A percentile compares a stretch with the other conserved stretches of the same genome.
Conservation (phyloP, 2,888 invertebrate genomes). For the Neocrepidodera transversa region DNA sequence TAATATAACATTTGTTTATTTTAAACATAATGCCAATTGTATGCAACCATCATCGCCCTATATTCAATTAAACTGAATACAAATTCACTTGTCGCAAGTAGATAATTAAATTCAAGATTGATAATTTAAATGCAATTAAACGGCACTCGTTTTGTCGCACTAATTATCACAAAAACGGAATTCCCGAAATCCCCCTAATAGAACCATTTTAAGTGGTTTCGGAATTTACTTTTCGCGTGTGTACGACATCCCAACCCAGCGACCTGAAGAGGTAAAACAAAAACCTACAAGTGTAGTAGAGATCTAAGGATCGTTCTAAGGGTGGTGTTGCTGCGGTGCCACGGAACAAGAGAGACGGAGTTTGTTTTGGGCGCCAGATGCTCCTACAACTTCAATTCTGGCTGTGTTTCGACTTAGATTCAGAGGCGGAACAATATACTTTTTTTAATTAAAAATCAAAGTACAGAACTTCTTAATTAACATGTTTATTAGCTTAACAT, state of each 20-base stretch:
- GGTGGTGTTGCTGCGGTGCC: constrained; percentile 3
- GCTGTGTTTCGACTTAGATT: neutral
- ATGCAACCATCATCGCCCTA: too few relatives aligned
- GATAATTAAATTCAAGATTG: constrained; percentile 5
- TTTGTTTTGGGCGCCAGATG: constrained; percentile 12
- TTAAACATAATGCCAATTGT: too few relatives aligned
- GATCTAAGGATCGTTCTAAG: constrained; percentile 1
- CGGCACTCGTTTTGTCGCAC: constrained; percentile 2
- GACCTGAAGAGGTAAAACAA: neutral
- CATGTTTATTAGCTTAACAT: too few relatives aligned
- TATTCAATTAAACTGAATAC: too few relatives aligned
- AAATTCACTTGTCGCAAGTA: too few relatives aligned
- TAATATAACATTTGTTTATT: too few relatives aligned
- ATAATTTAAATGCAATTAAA: constrained; percentile 2
- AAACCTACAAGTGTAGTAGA: constrained; percentile 4
- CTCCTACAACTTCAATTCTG: constrained; percentile 1
- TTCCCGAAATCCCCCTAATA: constrained; percentile 7
- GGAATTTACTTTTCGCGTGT: constrained; percentile 3
- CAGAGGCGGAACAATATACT: neutral
- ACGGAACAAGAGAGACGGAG: constrained; percentile 3
- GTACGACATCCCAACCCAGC: too few relatives aligned
- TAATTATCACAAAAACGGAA: constrained; percentile 8
- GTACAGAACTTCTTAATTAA: too few relatives aligned
- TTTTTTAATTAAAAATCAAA: too few relatives aligned
- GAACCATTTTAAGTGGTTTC: constrained; percentile 1